A percentile compares a stretch with the other conserved stretches of the same genome.
Evolutionary conservation across 2,113 vertebrate species (phyloP).

Genomic region (Otocyon megalotis): DNA sequence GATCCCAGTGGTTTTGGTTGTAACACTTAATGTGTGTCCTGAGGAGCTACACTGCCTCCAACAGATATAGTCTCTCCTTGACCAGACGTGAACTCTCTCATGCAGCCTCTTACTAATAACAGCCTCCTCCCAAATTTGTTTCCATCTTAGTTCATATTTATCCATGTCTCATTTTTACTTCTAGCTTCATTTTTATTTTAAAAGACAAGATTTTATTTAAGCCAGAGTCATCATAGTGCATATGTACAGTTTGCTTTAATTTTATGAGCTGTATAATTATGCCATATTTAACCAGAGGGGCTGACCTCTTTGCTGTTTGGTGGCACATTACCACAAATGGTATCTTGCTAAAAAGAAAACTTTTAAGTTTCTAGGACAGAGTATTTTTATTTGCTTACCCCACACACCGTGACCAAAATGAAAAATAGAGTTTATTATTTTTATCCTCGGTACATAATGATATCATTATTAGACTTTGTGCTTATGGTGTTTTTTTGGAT

Average conservation of each 20-base stretch:
- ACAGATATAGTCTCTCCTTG: background rate
- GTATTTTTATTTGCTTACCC: conserved; percentile 51
- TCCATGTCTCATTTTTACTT: conserved; percentile 45
- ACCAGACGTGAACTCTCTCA: background rate
- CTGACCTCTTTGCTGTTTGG: background rate
- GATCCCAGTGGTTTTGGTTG: too few relatives aligned
- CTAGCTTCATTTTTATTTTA: conserved; percentile 63
- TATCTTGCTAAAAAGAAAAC: conserved; percentile 60
- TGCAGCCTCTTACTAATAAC: background rate
- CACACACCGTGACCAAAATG: background rate
- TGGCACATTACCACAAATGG: background rate
- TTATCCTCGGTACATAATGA: background rate
- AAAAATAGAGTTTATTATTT: conserved; percentile 54
- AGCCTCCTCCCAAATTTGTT: background rate
- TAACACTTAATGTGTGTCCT: background rate
- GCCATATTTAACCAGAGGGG: conserved; percentile 42
- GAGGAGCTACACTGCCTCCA: background rate
- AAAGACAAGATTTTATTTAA: conserved; percentile 53
- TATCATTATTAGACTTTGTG: conserved; percentile 23
- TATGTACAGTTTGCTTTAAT: conserved; percentile 4
- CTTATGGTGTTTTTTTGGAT: background rate
- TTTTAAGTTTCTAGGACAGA: conserved; percentile 25
- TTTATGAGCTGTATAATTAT: conserved; percentile 51
- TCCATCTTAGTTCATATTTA: conserved; percentile 2
- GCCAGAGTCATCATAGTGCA: conserved; percentile 36